Conservation (phyloP, 2,113 vertebrate species). For the Heloderma charlesbogerti region DNA sequence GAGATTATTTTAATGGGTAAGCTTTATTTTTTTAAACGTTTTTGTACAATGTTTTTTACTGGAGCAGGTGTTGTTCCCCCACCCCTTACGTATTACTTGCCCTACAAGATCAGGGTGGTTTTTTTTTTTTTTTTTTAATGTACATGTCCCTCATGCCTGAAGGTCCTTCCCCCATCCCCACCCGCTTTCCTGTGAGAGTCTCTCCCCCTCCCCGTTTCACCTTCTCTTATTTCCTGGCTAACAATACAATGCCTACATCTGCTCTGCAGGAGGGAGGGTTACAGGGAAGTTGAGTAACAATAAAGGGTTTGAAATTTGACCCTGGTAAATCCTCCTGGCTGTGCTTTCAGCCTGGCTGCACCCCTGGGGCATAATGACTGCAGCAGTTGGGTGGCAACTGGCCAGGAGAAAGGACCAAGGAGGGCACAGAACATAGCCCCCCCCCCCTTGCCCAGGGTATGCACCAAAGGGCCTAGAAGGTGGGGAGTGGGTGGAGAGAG, state of each 20-base stretch:
- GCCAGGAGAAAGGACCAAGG: neutral
- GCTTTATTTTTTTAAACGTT: neutral
- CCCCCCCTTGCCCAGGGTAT: neutral
- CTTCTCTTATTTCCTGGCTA: neutral
- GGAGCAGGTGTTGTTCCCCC: neutral
- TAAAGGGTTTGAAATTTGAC: slow-evolving; percentile 26
- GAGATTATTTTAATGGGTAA: neutral
- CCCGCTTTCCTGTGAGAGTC: neutral
- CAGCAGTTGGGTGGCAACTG: neutral
- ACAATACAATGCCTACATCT: slow-evolving; percentile 21
- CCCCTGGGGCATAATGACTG: neutral
- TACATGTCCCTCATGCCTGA: neutral
- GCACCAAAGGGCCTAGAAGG: neutral
- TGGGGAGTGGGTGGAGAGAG: neutral
- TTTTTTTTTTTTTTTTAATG: neutral
- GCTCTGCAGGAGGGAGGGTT: slow-evolving; percentile 19
- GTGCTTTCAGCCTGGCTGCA: neutral
- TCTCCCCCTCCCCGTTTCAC: neutral
- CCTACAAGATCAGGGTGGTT: neutral
- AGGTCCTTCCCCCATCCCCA: neutral
- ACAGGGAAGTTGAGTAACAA: slow-evolving; percentile 13
- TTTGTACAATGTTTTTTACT: neutral
- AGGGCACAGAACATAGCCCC: neutral
- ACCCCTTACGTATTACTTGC: neutral
- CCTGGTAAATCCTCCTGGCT: neutral